phyloP scores from a whole-genome alignment of 2,113 vertebrate species.

The Chloropsis cyanopogon region DNA sequence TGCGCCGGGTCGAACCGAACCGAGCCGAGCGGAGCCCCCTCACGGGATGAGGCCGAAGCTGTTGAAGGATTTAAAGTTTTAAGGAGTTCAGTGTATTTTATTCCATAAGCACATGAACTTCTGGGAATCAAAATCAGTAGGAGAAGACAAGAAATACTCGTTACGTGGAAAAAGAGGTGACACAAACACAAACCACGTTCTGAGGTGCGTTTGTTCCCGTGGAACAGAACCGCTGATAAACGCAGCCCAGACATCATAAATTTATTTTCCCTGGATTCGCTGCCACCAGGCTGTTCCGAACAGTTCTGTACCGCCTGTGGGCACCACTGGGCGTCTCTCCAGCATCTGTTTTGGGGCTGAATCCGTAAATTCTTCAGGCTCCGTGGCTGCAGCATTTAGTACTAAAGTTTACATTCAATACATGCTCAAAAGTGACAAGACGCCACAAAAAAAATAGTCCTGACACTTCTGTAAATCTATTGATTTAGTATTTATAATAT shows the following conservation, averaged over 20 bases:
- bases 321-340: constrained; percentile 59
- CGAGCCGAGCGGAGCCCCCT: background rate
- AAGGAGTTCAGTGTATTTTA: background rate
- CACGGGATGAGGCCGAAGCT: rapidly evolving
- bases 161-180: background rate
- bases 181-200: background rate
- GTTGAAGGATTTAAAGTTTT: background rate
- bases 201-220: background rate
- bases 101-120: background rate
- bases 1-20: background rate
- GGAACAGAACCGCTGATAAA: background rate
- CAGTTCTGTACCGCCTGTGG: background rate
- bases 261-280: background rate
- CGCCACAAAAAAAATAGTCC: background rate
- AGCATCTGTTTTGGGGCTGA: background rate
- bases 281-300: too few species aligned
- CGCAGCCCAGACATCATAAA: rapidly evolving
- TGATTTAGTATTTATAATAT: background rate
- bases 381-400: background rate
- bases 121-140: background rate
- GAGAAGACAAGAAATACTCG: background rate
- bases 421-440: background rate
- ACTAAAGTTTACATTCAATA: background rate
- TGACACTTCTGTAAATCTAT: background rate
- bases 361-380: background rate